Base-by-base conservation (phyloP, 2,888 invertebrate species). In the Oconnorella tubifera region DNA sequence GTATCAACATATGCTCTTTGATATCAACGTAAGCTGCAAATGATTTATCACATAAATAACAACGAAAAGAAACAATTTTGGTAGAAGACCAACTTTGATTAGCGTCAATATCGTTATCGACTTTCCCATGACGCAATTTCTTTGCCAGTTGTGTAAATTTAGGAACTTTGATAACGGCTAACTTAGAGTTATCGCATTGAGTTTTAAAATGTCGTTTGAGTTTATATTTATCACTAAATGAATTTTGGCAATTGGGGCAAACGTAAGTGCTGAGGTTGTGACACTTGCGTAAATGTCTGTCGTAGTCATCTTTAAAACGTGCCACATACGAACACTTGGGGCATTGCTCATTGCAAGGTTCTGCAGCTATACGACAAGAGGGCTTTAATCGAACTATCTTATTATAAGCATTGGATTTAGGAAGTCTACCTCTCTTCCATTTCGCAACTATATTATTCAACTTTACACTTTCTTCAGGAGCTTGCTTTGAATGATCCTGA, bases 171-270 rank as follows among this genome's bases (percentile, higher is more conserved):
- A 27, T 32, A n/a, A 23, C 29, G 3, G 32, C 31, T n/a, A 27
- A 23, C 19, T 29, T 33, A n/a, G 6, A 4, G 19, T 29, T 28
- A 19, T 28, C 23, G 49, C 60, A 64, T 32, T 31, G 14, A 19
- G 33, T 59, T 33, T 40, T 33, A 19, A 57, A 28, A 56, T 68
- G 68, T 1, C 67, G 59, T 33, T 63, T 60, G 29, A 67, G 67
- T 33, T 68, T 69, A 62, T 69, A 69, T 31, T 69, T 65, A 48
- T 69, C 69, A 31, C 56, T 32, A 40, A 69, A 69, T 1, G 67
- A 51, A 25, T 29, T 29, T n/a, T 29, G 55, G 56, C 69, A 69
- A 6, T 48, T 23, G 27, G 27, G 4, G 29, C 69, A 69, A 23
- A 63, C 56, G 33, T 63, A 63, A 10, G 49, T 57, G 23, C 53